Evolutionary conservation across 2,888 invertebrate species (phyloP), one percentile per base, ranked within the genome.

Genomic region (Netelia fuscicornis): DNA sequence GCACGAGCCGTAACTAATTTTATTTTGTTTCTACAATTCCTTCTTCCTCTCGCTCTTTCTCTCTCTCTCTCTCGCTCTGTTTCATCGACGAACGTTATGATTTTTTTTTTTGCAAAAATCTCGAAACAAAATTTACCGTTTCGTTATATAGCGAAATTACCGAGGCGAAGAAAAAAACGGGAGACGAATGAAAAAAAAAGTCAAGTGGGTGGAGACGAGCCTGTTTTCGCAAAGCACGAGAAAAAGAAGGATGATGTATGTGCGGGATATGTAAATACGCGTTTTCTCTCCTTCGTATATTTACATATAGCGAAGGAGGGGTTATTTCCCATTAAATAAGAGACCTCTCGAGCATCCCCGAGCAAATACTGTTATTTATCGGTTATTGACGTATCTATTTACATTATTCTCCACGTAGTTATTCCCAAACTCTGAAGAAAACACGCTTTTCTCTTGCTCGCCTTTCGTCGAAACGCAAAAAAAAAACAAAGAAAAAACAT

Each of bases 1-100:
- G 71, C 70, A 64, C 71, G 30, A 67, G 71, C 52, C 65, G 58
- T 76, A 76, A 82, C n/a, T n/a, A n/a, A n/a, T 65, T 62, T n/a
- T 52, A 25, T 60, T 23, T 48, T 60, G 60, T 72, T 72, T 42
- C 58, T 68, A 68, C 17, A 0, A 5, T 30, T 30, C 5, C 30
- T 30, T 3, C 30, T 30, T 3, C 30, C 30, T 5, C 42, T 11
- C 13, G 10, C 30, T 44, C 11, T 42, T 20, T 48, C 6, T 44
- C 44, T 72, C 13, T 58, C 17, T 20, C 11, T 42, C 20, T 60
- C 60, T n/a, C n/a, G n/a, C n/a, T n/a, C n/a, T n/a, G n/a, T 42
- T 44, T 20, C 72, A 30, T 60, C 56, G 30, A 30, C 76, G 42
- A 70, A 42, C 44, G 17, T 56, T 25, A n/a, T n/a, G n/a, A 52